A percentile compares a stretch with the other conserved stretches of the same genome.
phyloP scores from a whole-genome alignment of 2,888 invertebrate genomes.

The Troides aeacus region DNA sequence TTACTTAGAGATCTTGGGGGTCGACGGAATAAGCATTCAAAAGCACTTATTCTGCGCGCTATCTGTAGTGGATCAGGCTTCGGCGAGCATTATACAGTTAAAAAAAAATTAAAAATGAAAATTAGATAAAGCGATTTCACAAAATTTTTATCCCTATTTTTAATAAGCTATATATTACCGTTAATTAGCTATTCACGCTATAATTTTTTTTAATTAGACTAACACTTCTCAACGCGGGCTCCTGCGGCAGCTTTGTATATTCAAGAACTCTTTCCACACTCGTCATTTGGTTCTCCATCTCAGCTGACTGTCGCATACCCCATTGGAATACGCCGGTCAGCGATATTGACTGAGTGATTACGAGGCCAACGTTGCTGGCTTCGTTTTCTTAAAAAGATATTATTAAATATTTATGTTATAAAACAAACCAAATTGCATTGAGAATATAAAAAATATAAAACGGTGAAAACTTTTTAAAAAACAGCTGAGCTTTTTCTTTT shows the following conservation, averaged over 20 bases:
- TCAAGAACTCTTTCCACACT: constrained; percentile 89
- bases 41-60: too few species aligned
- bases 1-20: too few species aligned
- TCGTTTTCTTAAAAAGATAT: constrained; percentile 56
- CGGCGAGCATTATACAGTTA: too few species aligned
- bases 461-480: too few species aligned
- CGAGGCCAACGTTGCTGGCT: constrained; percentile 81
- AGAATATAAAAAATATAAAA: not conserved
- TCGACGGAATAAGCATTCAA: too few species aligned
- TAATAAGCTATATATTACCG: not conserved
- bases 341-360: constrained; percentile 83
- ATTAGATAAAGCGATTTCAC: too few species aligned
- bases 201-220: not conserved
- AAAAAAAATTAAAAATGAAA: too few species aligned
- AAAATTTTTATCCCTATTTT: not conserved
- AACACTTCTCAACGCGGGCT: constrained; percentile 65
- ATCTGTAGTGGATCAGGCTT: too few species aligned
- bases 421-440: not conserved
- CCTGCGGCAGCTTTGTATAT: constrained; percentile 81
- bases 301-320: constrained; percentile 94
- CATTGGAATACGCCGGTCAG: constrained; percentile 84
- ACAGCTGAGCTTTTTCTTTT: too few species aligned
- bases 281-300: constrained; percentile 88
- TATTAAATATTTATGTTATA: not conserved
- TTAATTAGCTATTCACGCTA: not conserved